Base-by-base conservation (phyloP, 2,797 vertebrate genomes). In the Gymnopithys bicolor region DNA sequence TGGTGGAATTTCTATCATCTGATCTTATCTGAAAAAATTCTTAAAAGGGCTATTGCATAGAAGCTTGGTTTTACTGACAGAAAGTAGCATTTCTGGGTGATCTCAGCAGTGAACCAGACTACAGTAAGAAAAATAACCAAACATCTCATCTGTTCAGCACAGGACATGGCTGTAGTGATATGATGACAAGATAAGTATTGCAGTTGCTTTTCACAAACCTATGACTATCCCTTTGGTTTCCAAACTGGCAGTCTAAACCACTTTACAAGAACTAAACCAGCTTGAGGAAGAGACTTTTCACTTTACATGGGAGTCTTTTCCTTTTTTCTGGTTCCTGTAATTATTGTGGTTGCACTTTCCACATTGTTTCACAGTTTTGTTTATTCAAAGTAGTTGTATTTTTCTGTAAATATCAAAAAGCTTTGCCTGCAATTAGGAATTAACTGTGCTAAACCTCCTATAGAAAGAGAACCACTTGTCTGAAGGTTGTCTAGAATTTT, bases 401-500 rank as follows among this genome's bases (percentile, higher is more conserved):
- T 96, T 97, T 94, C 66, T 97, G 78, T 97, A 97, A 96, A 94
- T 97, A 95, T 81, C 33, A 69, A 89, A 94, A 89, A 70, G 19
- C 24, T 95, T 85, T 93, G 70, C 85, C 71, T 49, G 11, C 30
- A 10, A 71, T 86, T 91, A 62, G 43, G 66, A 90, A 94, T 39
- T 90, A 81, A 67, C 33, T 37, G n/a, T 96, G 83, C 32, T 94
- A 23, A 73, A 88, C 48, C 51, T 90, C n/a, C 56, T 70, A 63
- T 86, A 52, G 56, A 74, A 90, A 63, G 43, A 56, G 32, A 69
- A 45, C 21, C 67, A 37, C 56, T 64, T 90, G 18, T 77, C 46
- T 82, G 56, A 63, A 86, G 37, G 56, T 53, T 75, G 21, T 64
- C 82, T 87, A 53, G 33, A 24, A 70, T 68, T 81, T 63, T 56